Evolutionary conservation across 2,113 vertebrate genomes (phyloP), one percentile per base, ranked within the genome.

Genomic region (Chascanopsetta lugubris): DNA sequence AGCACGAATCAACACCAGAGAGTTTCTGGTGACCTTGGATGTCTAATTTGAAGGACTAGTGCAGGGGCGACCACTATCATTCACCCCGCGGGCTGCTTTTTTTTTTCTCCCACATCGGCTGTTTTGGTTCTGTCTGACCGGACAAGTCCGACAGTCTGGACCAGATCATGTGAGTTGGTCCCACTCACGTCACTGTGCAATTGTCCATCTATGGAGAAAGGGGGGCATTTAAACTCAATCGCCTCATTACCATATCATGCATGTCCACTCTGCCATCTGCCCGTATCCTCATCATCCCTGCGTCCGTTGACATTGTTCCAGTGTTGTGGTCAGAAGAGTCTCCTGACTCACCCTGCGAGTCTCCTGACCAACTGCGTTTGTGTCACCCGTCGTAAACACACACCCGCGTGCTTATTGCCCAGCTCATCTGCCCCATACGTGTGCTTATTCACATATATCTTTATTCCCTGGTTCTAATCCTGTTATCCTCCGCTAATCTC

Each of bases 351-450:
- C 65, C 32, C 50, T 3, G 11, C 12, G 21, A 32, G 43, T 34
- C 20, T 58, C 20, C 26, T 63, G 75, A 64, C 62, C 48, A 65
- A 2, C 21, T 6, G 6, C 47, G 21, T 70, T 70, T 75, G 17
- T 65, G 70, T 70, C 27, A 56, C 18, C 47, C 34, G 58, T 26
- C 72, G 42, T 40, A 46, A 20, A 60, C 17, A 26, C 61, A 55
- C 83, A 84, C 75, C 72, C 84, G 79, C 15, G 10, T 24, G 51
- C 79, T 83, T 79, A 74, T 61, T 59, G 54, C 72, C 65, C 63
- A 64, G 20, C 64, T 61, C 59, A 76, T 76, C 63, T 34, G 47
- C 36, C 32, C 55, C 61, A 43, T 69, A 30, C 38, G 13, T 72
- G 71, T 80, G 73, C 71, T 51, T 38, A 58, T 56, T 30, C 26